Percentiles rank a stretch among this genome's conserved stretches.
These are phyloP conservation scores for Poecilia gillii DNA, from an alignment of 2,797 vertebrate genomes.

Conservation along the genomic window DNA sequence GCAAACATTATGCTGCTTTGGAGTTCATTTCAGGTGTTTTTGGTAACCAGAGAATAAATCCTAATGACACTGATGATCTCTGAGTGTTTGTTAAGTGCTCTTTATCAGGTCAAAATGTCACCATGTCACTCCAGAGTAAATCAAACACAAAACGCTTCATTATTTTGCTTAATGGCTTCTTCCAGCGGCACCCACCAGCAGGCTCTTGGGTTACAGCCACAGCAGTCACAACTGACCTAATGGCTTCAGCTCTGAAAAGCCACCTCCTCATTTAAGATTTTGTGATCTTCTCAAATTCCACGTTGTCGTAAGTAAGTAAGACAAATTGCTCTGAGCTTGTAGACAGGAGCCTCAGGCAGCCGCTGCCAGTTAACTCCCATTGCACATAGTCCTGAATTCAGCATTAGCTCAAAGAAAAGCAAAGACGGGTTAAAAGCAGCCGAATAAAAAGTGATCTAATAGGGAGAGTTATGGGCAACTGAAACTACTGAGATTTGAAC, in stretches of 20 bases:
- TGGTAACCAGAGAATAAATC: constrained; percentile 6
- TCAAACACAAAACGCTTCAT: constrained; percentile 15
- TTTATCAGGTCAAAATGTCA: constrained; percentile 22
- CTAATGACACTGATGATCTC: constrained; percentile 1
- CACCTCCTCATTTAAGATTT: constrained; percentile 12
- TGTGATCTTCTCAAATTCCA: constrained; percentile 10
- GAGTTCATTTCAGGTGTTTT: neutral
- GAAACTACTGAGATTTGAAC: neutral
- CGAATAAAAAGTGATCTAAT: neutral
- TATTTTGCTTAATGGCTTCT: constrained; percentile 12
- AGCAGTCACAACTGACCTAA: constrained; percentile 1
- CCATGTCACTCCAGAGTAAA: constrained; percentile 12
- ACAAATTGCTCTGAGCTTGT: constrained; percentile 11
- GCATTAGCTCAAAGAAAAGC: too few species aligned
- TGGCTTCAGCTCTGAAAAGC: constrained; percentile 4
- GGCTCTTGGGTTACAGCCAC: constrained; percentile 12
- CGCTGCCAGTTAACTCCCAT: neutral
- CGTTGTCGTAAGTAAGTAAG: constrained; percentile 1
- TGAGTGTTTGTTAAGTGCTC: constrained; percentile 4
- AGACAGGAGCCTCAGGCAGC: neutral
- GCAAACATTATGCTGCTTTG: neutral
- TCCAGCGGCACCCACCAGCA: neutral
- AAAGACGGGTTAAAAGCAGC: neutral
- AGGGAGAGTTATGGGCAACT: neutral
- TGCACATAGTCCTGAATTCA: neutral